Percentiles rank a stretch among this genome's conserved stretches.
phyloP scores from a whole-genome alignment of 2,113 vertebrate genomes.

The Irena cyanogastra region DNA sequence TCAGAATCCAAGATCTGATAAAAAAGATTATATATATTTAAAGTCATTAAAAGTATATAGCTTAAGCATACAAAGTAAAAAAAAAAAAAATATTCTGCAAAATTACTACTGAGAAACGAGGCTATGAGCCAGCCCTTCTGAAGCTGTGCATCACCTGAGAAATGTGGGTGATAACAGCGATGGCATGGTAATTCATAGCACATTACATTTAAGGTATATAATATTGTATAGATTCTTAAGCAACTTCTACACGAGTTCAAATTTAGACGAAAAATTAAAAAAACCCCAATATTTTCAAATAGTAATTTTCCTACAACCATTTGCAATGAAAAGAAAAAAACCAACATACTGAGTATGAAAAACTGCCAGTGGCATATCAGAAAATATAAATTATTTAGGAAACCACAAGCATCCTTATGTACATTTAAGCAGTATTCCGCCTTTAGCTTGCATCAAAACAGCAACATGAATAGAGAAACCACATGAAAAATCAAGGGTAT shows the following conservation, averaged over 20 bases:
- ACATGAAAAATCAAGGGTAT: background rate
- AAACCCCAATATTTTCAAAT: background rate
- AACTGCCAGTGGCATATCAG: background rate
- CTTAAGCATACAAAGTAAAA: background rate
- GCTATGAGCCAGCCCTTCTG: background rate
- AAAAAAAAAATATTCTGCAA: background rate
- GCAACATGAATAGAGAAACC: background rate
- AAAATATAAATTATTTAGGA: background rate
- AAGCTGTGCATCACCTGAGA: background rate
- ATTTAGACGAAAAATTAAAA: background rate
- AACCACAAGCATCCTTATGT: background rate
- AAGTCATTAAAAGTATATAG: background rate
- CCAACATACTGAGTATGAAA: background rate
- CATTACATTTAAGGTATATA: background rate
- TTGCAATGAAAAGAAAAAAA: background rate
- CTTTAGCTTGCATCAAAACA: background rate
- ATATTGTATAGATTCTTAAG: background rate
- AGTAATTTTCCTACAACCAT: background rate
- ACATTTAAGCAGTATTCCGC: background rate
- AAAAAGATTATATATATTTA: background rate
- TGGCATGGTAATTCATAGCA: background rate
- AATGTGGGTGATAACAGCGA: background rate
- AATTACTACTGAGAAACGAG: background rate
- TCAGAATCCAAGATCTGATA: slow-evolving; percentile 23
- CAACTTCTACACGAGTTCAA: background rate